Base-by-base conservation (phyloP, 2,113 vertebrate species). In the Perognathus longimembris region DNA sequence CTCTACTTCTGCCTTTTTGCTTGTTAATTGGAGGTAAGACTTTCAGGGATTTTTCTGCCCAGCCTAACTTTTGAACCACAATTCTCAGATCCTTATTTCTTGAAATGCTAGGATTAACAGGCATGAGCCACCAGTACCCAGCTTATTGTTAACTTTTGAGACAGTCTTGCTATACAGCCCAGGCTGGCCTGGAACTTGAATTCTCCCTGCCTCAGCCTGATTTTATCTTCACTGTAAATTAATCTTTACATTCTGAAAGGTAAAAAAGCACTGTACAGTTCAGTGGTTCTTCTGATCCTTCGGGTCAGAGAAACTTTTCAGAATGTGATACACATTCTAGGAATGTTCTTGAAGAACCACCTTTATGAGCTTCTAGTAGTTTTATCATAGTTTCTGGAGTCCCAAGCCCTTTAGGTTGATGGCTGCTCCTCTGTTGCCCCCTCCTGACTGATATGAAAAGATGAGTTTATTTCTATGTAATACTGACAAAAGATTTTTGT, bases 401-500 rank as follows among this genome's bases (percentile, higher is more conserved):
- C 26, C 24, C 18, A 61, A 34, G 34, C 36, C 10, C 7, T 26
- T 70, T 22, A 21, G 3, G 1, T 54, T 54, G 50, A 83, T 10
- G 34, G 5, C n/a, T 1, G 22, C 3, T 67, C 67, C 86, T 93
- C 79, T 86, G 7, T 36, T 15, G 30, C 88, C 83, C 85, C 30
- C 88, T 89, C 15, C 73, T 95, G 71, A 73, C 30, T 22, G 26
- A 45, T 24, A 12, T 14, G 20, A 38, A 86, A 45, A 93, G 36
- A 38, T 12, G 40, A 45, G 14, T 6, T 75, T 69, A 57, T 82
- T 78, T 79, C n/a, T 54, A 0, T 24, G 10, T 20, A 32, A 40
- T 10, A n/a, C 45, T 94, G 61, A 22, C n/a, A 75, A 78, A n/a
- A 36, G 80, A 20, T 92, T 96, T 95, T 73, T 97, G 36, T 95